phyloP scores from a whole-genome alignment of 2,113 vertebrate species.

The Odocoileus hemionus region DNA sequence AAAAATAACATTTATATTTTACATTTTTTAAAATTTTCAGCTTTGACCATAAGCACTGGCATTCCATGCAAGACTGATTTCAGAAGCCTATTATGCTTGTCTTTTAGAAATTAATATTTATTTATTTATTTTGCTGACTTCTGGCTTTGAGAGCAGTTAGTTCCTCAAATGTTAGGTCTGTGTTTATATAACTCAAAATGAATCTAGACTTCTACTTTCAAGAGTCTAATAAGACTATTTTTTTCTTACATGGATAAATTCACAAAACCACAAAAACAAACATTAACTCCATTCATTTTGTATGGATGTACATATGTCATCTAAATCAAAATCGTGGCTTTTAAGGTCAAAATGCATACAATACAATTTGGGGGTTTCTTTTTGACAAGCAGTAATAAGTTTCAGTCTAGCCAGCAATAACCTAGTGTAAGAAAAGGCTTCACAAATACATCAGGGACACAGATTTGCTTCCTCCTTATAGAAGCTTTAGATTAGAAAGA shows the following conservation, averaged over 20 bases:
- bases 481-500: neutral
- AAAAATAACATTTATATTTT: slow-evolving; percentile 43
- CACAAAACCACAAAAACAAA: slow-evolving; percentile 64
- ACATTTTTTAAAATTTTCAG: slow-evolving; percentile 55
- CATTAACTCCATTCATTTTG: slow-evolving; percentile 50
- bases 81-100: slow-evolving; percentile 38
- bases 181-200: slow-evolving; percentile 74
- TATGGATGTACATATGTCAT: neutral
- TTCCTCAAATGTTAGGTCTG: slow-evolving; percentile 72
- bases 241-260: slow-evolving; percentile 67
- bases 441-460: neutral
- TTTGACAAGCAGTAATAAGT: slow-evolving; percentile 4
- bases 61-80: slow-evolving; percentile 65
- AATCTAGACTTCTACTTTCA: slow-evolving; percentile 72
- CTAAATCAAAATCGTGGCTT: slow-evolving; percentile 57
- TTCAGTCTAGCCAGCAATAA: slow-evolving; percentile 15
- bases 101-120: slow-evolving; percentile 27
- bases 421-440: slow-evolving; percentile 8
- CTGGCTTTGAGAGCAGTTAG: slow-evolving; percentile 71
- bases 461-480: neutral
- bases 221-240: slow-evolving; percentile 52
- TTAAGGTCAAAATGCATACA: slow-evolving; percentile 28
- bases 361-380: neutral
- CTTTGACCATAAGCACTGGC: slow-evolving; percentile 50
- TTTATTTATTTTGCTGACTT: slow-evolving; percentile 62